Evolutionary conservation across 1,140 invertebrate species (phyloP), one percentile per base, ranked within the genome.

Genomic region (Archivesica marissinica): DNA sequence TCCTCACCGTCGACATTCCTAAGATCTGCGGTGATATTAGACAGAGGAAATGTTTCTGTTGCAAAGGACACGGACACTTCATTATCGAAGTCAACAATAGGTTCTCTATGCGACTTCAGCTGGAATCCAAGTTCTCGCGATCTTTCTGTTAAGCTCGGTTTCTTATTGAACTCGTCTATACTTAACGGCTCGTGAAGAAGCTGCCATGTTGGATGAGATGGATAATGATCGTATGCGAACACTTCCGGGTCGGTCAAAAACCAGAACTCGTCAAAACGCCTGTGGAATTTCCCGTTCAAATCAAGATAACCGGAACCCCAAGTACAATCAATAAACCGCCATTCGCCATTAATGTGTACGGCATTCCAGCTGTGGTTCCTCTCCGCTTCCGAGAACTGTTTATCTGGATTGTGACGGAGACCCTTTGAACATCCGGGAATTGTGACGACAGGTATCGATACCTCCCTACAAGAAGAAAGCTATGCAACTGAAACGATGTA

Each of bases 171-270:
- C 35, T 85, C 74, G 2, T 85, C 64, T 23, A 85, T 85, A 25
- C 39, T 56, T 38, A 85, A 77, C 7, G 82, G 82, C 2, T 70
- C 23, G 4, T 85, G 86, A 20, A 87, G 44, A 81, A 94, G 93
- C 9, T 85, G 82, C 82, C 82, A 85, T 38, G 39, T 68, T 52
- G 52, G 56, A 52, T 85, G 82, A 0, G 59, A n/a, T 13, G 95
- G 95, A 87, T 93, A 95, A 89, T 95, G 95, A 9, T 94, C 92
- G 87, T 91, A 94, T 30, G 94, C 93, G 66, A 95, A 87, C 11
- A 93, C 88, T 38, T 94, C 93, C 6, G 95, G 94, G 86, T 95
- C 95, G 7, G 94, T 94, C 20, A 95, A 88, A 89, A 95, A 95
- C 87, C 90, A 91, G 74, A 90, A 89, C n/a, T 92, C 91, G 28